These are phyloP conservation scores for Huso huso DNA, from an alignment of 2,797 vertebrate genomes.

Conservation along the genomic window DNA sequence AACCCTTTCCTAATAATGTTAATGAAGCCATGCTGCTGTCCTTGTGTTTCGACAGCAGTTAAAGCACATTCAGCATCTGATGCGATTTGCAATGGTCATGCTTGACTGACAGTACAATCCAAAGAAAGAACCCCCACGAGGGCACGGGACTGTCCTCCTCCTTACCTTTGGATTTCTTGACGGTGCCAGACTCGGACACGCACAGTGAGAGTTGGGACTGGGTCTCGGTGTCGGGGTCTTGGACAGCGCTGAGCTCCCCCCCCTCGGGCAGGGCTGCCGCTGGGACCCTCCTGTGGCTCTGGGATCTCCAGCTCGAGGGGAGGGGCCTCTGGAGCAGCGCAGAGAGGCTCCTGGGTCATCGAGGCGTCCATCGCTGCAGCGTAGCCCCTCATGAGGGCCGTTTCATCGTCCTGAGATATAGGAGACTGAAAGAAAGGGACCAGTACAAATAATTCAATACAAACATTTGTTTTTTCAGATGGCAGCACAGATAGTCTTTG, in stretches of 20 bases:
- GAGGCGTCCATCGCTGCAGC: slow-evolving; percentile 82
- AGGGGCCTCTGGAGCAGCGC: slow-evolving; percentile 23
- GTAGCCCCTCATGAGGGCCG: slow-evolving; percentile 80
- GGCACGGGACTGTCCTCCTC: neutral
- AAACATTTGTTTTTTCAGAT: neutral
- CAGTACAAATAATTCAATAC: neutral
- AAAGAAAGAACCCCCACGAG: too few species aligned
- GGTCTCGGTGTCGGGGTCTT: slow-evolving; percentile 62
- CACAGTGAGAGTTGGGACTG: slow-evolving; percentile 76
- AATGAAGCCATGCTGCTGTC: too few species aligned
- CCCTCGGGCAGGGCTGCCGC: slow-evolving; percentile 37
- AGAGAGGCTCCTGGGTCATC: slow-evolving; percentile 44
- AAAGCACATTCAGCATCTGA: neutral
- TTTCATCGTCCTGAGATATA: slow-evolving; percentile 80
- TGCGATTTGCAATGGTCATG: too few species aligned
- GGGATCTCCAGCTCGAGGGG: slow-evolving; percentile 39
- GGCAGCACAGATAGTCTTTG: too few species aligned
- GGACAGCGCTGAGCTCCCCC: slow-evolving; percentile 62
- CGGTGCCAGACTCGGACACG: slow-evolving; percentile 63
- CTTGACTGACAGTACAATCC: too few species aligned
- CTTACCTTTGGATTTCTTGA: slow-evolving; percentile 84
- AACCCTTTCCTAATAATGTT: too few species aligned
- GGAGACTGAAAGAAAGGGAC: slow-evolving; percentile 48
- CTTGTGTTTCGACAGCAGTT: neutral
- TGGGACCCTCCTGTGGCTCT: slow-evolving; percentile 39